Evolutionary conservation across 2,888 invertebrate genomes (phyloP).

Genomic region (Phragmatobia fuliginosa): DNA sequence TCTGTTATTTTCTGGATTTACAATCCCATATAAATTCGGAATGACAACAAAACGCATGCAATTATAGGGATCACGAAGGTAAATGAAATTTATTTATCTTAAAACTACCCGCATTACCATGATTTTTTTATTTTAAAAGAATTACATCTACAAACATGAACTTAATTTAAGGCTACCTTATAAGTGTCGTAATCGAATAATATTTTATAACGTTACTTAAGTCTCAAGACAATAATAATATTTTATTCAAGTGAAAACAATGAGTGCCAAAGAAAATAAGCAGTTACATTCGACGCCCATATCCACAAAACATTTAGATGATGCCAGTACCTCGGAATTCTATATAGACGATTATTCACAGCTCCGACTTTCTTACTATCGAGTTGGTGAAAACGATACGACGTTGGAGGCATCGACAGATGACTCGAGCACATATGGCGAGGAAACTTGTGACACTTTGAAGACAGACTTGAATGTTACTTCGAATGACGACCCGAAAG

Average conservation of each 20-base stretch:
- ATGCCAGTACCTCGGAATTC: conserved; percentile 27
- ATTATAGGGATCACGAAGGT: background rate
- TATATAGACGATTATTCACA: conserved; percentile 73
- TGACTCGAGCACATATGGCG: conserved; percentile 13
- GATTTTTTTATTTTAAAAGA: background rate
- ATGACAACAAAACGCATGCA: background rate
- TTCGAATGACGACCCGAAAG: conserved; percentile 26
- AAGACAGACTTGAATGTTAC: conserved; percentile 44
- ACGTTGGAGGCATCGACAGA: conserved; percentile 24
- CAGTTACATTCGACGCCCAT: conserved; percentile 19
- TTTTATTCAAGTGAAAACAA: conserved; percentile 21
- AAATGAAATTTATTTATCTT: background rate
- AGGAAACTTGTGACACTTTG: conserved; percentile 31
- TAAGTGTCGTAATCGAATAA: background rate
- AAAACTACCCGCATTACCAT: background rate
- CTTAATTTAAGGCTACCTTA: background rate
- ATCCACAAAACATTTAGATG: conserved; percentile 18
- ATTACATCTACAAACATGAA: background rate
- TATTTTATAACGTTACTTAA: background rate
- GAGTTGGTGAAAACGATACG: conserved; percentile 27
- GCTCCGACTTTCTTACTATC: conserved; percentile 69
- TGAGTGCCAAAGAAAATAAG: conserved; percentile 31
- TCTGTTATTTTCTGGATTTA: background rate
- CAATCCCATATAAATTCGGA: background rate
- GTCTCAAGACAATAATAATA: background rate